Evolutionary conservation across 2,113 vertebrate species (phyloP), one percentile per base, ranked within the genome.

Genomic region (Thunnus thynnus): DNA sequence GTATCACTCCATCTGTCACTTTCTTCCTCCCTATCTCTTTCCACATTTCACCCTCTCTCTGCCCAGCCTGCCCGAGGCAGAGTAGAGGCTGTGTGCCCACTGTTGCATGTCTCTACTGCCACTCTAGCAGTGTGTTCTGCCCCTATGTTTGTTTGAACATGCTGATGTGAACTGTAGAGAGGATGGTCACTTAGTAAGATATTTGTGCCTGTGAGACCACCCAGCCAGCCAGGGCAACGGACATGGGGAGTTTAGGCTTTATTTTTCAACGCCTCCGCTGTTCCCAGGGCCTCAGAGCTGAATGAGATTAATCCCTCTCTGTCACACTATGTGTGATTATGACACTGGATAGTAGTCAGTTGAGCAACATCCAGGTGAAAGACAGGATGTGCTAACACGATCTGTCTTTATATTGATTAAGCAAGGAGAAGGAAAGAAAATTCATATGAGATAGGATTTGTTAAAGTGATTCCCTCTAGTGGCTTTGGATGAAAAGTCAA

Each of bases 131-230:
- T 56, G 41, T 46, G 64, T 52, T 76, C 52, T 65, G 48, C 25
- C 36, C 41, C 30, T 60, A 50, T 92, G 90, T 92, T 91, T 94
- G 93, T 93, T 94, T 94, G 85, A 89, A 91, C 89, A 82, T 75
- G 65, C 89, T 86, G 78, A 93, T 89, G 80, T 92, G 91, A 94
- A 93, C 91, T 92, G 88, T 72, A 75, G 63, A 88, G 75, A 82
- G 80, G 54, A 85, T 50, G 85, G 89, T 93, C 83, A 88, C 71
- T 88, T 78, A 84, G 79, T 89, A 79, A 86, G 92, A 94, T 93
- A 93, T 93, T 91, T 92, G 87, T 89, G 91, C 87, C 88, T 83
- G 66, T 51, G 74, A 90, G 94, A 92, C 94, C 94, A 95, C 95
- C 94, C 93, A 94, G 85, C 36, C 83, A 61, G 85, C 55, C 61